Percentiles rank a stretch among this genome's conserved stretches.
These are phyloP conservation scores for Naso thynnoides DNA, from an alignment of 2,797 vertebrate genomes.

Conservation along the genomic window DNA sequence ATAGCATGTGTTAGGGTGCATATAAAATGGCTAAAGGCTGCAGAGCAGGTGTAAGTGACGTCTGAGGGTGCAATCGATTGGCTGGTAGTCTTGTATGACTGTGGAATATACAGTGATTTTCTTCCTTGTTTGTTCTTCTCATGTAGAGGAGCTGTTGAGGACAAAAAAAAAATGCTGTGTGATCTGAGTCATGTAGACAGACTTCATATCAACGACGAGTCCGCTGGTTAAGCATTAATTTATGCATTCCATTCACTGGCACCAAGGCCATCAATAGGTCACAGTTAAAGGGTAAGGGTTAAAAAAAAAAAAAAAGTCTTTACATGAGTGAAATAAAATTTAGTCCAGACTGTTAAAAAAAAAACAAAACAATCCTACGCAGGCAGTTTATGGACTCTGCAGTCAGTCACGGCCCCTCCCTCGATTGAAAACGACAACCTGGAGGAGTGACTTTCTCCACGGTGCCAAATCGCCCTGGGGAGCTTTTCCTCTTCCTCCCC, in stretches of 20 bases:
- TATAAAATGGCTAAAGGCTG: slow-evolving; percentile 4
- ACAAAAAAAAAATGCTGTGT: not conserved
- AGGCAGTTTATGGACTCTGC: slow-evolving; percentile 40
- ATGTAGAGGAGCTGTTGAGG: not conserved
- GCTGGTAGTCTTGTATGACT: not conserved
- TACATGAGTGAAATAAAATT: slow-evolving; percentile 13
- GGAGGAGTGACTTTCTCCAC: slow-evolving; percentile 41
- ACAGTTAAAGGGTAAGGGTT: slow-evolving; percentile 12
- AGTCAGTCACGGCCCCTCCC: slow-evolving; percentile 35
- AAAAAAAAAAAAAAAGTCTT: slow-evolving; percentile 5
- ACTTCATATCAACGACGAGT: slow-evolving; percentile 28
- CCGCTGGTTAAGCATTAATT: slow-evolving; percentile 50
- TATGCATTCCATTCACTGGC: slow-evolving; percentile 1
- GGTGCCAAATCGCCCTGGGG: slow-evolving; percentile 54
- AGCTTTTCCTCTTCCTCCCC: slow-evolving; percentile 56
- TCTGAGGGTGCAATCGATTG: slow-evolving; percentile 42
- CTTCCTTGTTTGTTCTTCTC: not conserved
- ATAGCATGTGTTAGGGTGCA: not conserved
- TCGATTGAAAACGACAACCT: slow-evolving; percentile 49
- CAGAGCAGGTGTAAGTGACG: slow-evolving; percentile 29
- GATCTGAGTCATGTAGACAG: not conserved
- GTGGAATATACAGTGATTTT: slow-evolving; percentile 22
- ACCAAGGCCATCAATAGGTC: slow-evolving; percentile 24
- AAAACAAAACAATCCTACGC: slow-evolving; percentile 5
- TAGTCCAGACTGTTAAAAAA: slow-evolving; percentile 16